Percentiles rank a stretch among this genome's conserved stretches.
phyloP scores from a whole-genome alignment of 2,113 vertebrate genomes.

The Cynocephalus volans region DNA sequence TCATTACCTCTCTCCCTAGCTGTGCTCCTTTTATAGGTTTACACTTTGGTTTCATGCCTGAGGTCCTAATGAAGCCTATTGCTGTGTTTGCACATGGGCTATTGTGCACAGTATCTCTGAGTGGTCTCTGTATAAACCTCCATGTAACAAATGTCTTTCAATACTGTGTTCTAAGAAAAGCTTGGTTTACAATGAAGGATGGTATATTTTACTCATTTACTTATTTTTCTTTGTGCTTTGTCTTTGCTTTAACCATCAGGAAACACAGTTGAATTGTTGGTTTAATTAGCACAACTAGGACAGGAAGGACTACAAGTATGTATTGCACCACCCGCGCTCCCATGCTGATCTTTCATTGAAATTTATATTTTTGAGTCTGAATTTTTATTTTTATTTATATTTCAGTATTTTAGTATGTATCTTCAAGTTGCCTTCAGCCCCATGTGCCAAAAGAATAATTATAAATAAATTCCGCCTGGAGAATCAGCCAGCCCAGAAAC shows the following conservation, averaged over 20 bases:
- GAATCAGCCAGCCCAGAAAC: not conserved
- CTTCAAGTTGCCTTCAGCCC: constrained; percentile 43
- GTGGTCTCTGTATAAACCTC: not conserved
- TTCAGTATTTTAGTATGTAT: constrained; percentile 9
- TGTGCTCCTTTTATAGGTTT: not conserved
- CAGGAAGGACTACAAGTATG: not conserved
- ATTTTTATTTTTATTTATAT: constrained; percentile 43
- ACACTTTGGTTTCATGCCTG: not conserved
- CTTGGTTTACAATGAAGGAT: not conserved
- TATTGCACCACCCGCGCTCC: not conserved
- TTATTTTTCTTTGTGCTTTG: not conserved
- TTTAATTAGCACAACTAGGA: not conserved
- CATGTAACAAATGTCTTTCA: constrained; percentile 1
- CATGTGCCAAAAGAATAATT: not conserved
- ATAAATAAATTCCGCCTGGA: not conserved
- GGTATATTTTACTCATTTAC: not conserved
- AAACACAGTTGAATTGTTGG: not conserved
- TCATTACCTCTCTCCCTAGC: not conserved
- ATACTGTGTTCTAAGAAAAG: not conserved
- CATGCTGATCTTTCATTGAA: not conserved
- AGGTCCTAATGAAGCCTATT: not conserved
- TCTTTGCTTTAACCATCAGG: not conserved
- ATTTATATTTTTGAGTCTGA: not conserved
- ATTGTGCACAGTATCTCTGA: not conserved
- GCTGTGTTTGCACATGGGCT: not conserved